Evolutionary conservation across 2,888 invertebrate genomes (phyloP), one percentile per base, ranked within the genome.

Genomic region (Andrena hattorfiana): DNA sequence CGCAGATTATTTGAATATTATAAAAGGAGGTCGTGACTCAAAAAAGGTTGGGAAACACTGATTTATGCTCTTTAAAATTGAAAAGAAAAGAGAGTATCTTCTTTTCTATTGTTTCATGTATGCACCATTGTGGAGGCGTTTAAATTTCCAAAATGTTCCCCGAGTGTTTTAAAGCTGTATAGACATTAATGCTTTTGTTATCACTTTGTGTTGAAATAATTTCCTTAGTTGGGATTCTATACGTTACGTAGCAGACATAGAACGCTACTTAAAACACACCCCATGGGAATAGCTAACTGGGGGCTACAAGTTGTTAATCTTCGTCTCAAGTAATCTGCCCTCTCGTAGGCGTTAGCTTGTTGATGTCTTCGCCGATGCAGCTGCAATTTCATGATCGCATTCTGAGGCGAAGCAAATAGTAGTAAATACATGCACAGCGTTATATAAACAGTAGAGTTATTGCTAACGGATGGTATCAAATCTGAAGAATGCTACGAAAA

Each of bases 261-360:
- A 56, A 56, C 56, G 20, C 23, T 26, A 56, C 56, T 56, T 56
- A 56, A 56, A 56, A 56, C 26, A 26, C 26, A 56, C 23, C 26
- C 23, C 56, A 10, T 4, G 56, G 23, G 56, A 56, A 56, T 8
- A 26, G 56, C 8, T 13, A 56, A 13, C 26, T 56, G 23, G 56
- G 10, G 56, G 26, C 56, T 56, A 56, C 2, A 56, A 26, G 56
- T 56, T 56, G 56, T 56, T 56, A 56, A 56, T 56, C 26, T 56
- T 56, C 56, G 26, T 23, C 56, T 56, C 56, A 26, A 56, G 56
- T 56, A 56, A 56, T 23, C 56, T 56, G 56, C 26, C 4, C 10
- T 56, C 56, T 26, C 23, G 56, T 56, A 56, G 26, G 56, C 56
- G 56, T 26, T 56, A 56, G 23, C 20, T 26, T 56, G 56, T 56